phyloP scores from a whole-genome alignment of 2,113 vertebrate genomes.

The Oncorhynchus mykiss region DNA sequence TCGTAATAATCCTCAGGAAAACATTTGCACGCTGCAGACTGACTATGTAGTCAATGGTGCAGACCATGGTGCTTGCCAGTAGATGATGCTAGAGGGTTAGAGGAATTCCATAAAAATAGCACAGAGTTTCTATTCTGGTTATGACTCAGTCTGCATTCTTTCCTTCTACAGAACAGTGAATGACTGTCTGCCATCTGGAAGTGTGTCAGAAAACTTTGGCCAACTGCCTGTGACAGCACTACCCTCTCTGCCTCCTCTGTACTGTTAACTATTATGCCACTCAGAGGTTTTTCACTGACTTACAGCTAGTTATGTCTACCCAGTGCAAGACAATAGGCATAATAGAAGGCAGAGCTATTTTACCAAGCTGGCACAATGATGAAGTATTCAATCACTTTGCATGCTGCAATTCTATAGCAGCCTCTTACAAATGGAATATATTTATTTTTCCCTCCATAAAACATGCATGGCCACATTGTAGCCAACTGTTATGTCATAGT shows the following conservation, averaged over 20 bases:
- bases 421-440: not conserved
- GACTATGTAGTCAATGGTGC: too few relatives aligned
- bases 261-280: not conserved
- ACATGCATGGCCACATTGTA: conserved; percentile 3
- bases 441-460: not conserved
- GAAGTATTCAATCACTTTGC: not conserved
- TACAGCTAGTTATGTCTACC: not conserved
- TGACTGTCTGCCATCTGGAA: conserved; percentile 32
- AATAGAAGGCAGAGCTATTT: not conserved
- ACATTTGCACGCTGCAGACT: too few relatives aligned
- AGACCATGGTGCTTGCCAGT: conserved; percentile 23
- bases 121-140: conserved; percentile 46
- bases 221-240: not conserved
- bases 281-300: not conserved
- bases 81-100: conserved; percentile 46
- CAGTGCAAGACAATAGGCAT: not conserved
- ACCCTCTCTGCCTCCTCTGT: too few relatives aligned
- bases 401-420: not conserved
- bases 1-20: too few relatives aligned
- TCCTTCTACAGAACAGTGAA: not conserved
- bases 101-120: conserved; percentile 46
- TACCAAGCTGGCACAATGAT: not conserved
- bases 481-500: conserved; percentile 62
- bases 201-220: not conserved
- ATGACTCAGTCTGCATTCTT: too few relatives aligned